Evolutionary conservation across 1,140 invertebrate genomes (phyloP), one percentile per base, ranked within the genome.

Genomic region (Protaetia brevitarsis): DNA sequence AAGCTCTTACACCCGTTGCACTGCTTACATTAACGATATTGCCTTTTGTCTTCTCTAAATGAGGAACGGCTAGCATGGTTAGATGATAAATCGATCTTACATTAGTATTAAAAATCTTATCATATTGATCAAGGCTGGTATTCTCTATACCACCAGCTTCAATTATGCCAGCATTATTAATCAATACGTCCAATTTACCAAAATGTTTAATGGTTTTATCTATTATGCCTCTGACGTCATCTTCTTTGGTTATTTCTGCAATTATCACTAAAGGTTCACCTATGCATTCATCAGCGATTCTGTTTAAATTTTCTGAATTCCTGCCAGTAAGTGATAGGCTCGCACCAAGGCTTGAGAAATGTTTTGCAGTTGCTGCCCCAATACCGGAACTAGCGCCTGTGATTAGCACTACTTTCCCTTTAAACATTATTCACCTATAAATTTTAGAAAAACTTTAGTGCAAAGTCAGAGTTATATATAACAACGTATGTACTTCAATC

Each of bases 301-400:
- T 84, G 51, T 84, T 71, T 13, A 92, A 77, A 73, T 87, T 88
- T 16, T 83, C 82, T 57, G 82, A 78, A 78, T 95, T 94, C 28
- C 93, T 83, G 23, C 92, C 94, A 11, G 88, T 88, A 10, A 96
- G 68, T 0, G 82, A 82, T 13, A 94, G 73, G 10, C 70, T 81
- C 1, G 90, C 92, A n/a, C 89, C 89, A 13, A 89, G 77, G 69
- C 87, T 83, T 1, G 92, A 85, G 69, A 96, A 87, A 60, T 89
- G 83, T 37, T 89, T 66, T 1, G 93, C 92, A 13, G 90, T 90
- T n/a, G 87, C 89, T 36, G 87, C 86, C 60, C 93, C 93, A 69
- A 96, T 95, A 1, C 93, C 93, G 28, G 91, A 93, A 77, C 90
- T 92, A 1, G 93, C 92, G 58, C 93, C 93, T 2, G 88, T 89